Evolutionary conservation across 1,140 invertebrate species (phyloP).

Genomic region (Nebria ingens): DNA sequence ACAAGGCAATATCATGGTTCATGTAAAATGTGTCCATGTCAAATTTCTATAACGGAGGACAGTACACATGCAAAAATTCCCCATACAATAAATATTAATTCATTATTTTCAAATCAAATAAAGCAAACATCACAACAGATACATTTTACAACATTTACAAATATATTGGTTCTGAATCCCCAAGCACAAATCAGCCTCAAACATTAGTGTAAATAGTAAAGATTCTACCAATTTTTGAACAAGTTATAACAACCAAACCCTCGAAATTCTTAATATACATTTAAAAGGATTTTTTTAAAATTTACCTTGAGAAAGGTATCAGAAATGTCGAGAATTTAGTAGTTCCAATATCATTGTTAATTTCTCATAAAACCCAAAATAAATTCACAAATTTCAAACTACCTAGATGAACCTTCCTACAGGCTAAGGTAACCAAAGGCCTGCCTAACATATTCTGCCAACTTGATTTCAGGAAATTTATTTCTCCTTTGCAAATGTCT

Average conservation of each 20-base stretch:
- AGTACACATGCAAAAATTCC: slow-evolving; percentile 28
- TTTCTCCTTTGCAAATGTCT: slow-evolving; percentile 92
- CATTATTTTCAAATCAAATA: slow-evolving; percentile 11
- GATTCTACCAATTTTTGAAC: too few relatives aligned
- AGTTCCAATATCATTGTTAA: too few relatives aligned
- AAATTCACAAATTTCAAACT: slow-evolving; percentile 31
- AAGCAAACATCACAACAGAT: neutral
- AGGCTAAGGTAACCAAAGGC: slow-evolving; percentile 78
- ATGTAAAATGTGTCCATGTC: slow-evolving; percentile 90
- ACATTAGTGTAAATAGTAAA: neutral
- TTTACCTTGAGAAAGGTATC: too few relatives aligned
- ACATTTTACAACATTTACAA: neutral
- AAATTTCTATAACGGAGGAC: slow-evolving; percentile 59
- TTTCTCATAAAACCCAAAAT: neutral
- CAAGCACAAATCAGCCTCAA: neutral
- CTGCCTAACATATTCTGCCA: slow-evolving; percentile 91
- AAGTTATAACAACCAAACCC: too few relatives aligned
- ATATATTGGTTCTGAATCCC: neutral
- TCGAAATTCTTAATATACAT: too few relatives aligned
- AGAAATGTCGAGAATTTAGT: too few relatives aligned
- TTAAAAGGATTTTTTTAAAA: too few relatives aligned
- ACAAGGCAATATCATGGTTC: slow-evolving; percentile 77
- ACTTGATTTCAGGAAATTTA: slow-evolving; percentile 91
- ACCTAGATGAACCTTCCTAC: slow-evolving; percentile 90
- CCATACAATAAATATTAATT: slow-evolving; percentile 18